Evolutionary conservation across 2,797 vertebrate genomes (phyloP).

Genomic region (Molossus alvarezi): DNA sequence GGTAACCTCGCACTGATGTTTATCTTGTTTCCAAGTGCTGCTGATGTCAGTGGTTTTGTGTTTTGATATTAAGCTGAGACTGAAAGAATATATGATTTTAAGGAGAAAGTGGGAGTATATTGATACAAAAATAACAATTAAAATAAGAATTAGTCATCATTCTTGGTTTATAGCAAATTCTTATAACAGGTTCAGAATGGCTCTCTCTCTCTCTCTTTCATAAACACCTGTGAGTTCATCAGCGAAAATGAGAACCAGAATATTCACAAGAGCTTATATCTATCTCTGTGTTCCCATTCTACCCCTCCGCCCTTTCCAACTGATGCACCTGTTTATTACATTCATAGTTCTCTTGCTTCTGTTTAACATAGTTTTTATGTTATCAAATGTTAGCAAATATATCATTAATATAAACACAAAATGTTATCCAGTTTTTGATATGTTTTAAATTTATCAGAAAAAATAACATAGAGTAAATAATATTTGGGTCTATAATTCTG

Average conservation of each 20-base stretch:
- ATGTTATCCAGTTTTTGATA: not conserved
- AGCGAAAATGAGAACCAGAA: not conserved
- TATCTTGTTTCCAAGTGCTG: not conserved
- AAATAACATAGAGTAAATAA: not conserved
- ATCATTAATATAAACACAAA: not conserved
- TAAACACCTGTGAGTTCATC: not conserved
- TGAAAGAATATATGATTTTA: not conserved
- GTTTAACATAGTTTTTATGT: not conserved
- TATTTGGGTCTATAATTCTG: not conserved
- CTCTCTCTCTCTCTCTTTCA: not conserved
- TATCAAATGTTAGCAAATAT: no score
- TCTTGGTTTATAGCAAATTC: not conserved
- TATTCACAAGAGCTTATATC: not conserved
- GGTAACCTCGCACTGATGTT: not conserved
- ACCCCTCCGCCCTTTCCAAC: not conserved
- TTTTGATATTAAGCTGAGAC: not conserved
- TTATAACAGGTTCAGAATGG: not conserved
- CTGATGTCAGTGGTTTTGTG: not conserved
- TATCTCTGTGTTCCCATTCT: not conserved
- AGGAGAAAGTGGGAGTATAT: not conserved
- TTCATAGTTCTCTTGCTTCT: not conserved
- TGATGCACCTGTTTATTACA: not conserved
- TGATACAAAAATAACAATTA: not conserved
- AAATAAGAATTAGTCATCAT: conserved; percentile 4
- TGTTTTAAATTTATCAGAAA: not conserved